Base-by-base conservation (phyloP, 1,140 invertebrate species). In the Neodiprion virginianus region DNA sequence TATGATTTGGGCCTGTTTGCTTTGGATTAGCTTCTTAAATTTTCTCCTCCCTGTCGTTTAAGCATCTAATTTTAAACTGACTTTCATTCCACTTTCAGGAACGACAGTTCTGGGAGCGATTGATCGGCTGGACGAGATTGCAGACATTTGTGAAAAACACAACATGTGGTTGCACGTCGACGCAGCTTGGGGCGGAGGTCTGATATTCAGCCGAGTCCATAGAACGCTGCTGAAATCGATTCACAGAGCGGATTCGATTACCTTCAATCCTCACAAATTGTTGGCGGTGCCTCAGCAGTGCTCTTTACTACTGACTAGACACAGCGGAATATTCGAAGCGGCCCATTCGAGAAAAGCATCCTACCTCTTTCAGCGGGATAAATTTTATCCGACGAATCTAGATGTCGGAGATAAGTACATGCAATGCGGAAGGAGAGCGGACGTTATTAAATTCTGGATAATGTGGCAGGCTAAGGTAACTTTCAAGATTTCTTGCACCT, bases 241-340 rank as follows among this genome's bases (percentile, higher is more conserved):
- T 66, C 86, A 76, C 82, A 90, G 89, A 75, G 92, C 91, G 7
- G 88, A 93, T 80, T 93, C 93, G 0, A 88, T 93, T 47, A 91
- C 92, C 11, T 93, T 93, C 91, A 94, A 94, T 84, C 92, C 92
- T 11, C 93, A 94, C 80, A 94, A 93, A 81, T 84, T 93, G 79
- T 88, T 94, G 81, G 92, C 91, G 12, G 90, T 89, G 17, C 90
- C 91, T n/a, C 89, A 93, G 72, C 93, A 94, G 80, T 93, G 92
- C 82, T 92, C 91, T 1, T 87, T 91, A 11, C 88, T 93, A 74
- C 82, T 94, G 2, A 83, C 91, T 2, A 78, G 74, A 75, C 78
- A 88, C 69, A 66, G 67, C 83, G 86, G 86, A 47, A 79, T 92
- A 21, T 81, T 93, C 9, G 85, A 87, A 73, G 81, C 88, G 73